Evolutionary conservation across 1,140 invertebrate species (phyloP).

Genomic region (Listronotus oregonensis): DNA sequence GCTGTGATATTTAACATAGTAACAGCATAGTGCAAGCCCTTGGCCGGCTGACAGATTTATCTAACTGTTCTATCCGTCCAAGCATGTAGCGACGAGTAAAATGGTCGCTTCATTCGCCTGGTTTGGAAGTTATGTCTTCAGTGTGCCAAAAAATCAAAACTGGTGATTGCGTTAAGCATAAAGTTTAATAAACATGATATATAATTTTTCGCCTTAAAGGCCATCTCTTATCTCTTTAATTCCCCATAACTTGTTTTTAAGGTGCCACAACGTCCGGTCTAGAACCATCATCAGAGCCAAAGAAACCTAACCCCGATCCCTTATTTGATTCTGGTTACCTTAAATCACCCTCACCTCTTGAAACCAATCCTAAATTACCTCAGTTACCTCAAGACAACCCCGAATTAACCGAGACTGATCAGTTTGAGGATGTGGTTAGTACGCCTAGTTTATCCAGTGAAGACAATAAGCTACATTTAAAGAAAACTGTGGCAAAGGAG

Average conservation of each 20-base stretch:
- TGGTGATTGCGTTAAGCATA: too few species aligned
- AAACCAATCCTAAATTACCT: constrained; percentile 3
- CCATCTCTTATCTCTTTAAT: too few species aligned
- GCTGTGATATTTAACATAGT: too few species aligned
- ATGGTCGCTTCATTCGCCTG: too few species aligned
- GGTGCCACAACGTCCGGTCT: constrained; percentile 3
- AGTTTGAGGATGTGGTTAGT: constrained; percentile 19
- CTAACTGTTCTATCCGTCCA: too few species aligned
- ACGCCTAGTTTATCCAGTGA: constrained; percentile 28
- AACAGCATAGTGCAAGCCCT: too few species aligned
- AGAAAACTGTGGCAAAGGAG: constrained; percentile 23
- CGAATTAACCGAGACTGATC: constrained; percentile 25
- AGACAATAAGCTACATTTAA: constrained; percentile 37
- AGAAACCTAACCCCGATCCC: constrained; percentile 32
- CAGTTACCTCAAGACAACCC: constrained; percentile 13
- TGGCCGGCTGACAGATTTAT: too few species aligned
- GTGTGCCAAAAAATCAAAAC: too few species aligned
- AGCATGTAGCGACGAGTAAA: too few species aligned
- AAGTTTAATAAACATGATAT: too few species aligned
- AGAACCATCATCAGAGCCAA: constrained; percentile 8
- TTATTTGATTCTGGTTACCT: constrained; percentile 61
- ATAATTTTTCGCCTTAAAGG: too few species aligned
- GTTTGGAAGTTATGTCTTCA: too few species aligned
- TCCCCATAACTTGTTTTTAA: background rate
- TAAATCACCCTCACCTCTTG: constrained; percentile 55